Evolutionary conservation across 2,797 vertebrate species (phyloP).

Genomic region (Gallirallus australis): DNA sequence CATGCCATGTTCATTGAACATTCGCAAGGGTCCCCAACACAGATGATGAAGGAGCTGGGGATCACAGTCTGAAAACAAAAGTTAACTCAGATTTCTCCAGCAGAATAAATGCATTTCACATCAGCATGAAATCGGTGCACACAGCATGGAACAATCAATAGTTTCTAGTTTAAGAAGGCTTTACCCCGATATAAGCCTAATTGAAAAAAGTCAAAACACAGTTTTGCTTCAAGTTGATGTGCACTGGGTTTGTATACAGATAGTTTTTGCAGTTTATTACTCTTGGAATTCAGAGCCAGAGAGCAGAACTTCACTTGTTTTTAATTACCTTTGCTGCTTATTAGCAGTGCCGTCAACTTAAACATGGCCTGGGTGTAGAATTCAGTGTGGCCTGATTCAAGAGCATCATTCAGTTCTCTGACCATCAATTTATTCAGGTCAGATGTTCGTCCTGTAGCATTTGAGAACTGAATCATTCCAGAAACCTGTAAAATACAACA

Average conservation of each 20-base stretch:
- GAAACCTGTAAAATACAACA: constrained; percentile 82
- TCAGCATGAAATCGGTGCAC: not conserved
- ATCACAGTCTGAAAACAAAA: constrained; percentile 86
- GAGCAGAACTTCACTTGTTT: not conserved
- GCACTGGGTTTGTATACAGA: not conserved
- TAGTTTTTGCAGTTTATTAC: not conserved
- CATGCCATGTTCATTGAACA: constrained; percentile 95
- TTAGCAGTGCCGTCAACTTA: constrained; percentile 93
- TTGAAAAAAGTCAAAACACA: not conserved
- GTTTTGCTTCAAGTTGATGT: not conserved
- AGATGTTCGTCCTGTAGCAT: constrained; percentile 84
- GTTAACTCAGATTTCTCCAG: constrained; percentile 20
- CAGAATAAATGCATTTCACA: constrained; percentile 1
- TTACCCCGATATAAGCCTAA: not conserved
- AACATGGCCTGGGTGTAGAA: constrained; percentile 95
- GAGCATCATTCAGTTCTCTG: constrained; percentile 86
- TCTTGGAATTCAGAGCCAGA: not conserved
- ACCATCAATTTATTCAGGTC: constrained; percentile 92
- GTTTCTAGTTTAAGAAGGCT: not conserved
- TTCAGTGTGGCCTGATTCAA: constrained; percentile 82
- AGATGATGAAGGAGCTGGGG: constrained; percentile 93
- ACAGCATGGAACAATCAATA: not conserved
- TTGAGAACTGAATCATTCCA: constrained; percentile 94
- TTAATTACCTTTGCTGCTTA: constrained; percentile 89
- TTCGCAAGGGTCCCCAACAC: constrained; percentile 94